phyloP scores from a whole-genome alignment of 2,888 invertebrate genomes.

The Unio pictorum region DNA sequence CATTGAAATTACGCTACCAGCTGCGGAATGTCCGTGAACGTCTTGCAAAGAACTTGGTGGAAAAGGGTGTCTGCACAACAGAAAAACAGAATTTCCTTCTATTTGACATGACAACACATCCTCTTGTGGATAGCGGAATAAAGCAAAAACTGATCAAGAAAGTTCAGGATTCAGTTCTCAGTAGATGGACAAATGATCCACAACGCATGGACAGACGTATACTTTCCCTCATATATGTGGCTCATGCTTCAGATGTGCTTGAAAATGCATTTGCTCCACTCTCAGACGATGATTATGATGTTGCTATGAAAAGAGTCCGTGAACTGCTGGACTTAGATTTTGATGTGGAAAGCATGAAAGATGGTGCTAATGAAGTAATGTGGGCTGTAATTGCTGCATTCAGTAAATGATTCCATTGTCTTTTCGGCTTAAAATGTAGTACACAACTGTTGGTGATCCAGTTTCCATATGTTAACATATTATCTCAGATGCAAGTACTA shows the following conservation, averaged over 20 bases:
- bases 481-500: no score
- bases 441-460: no score
- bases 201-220: conserved; percentile 97
- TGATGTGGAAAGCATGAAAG: conserved; percentile 93
- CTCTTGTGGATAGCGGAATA: conserved; percentile 93
- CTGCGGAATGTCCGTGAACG: conserved; percentile 98
- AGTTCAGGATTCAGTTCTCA: conserved; percentile 96
- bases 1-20: conserved; percentile 97
- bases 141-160: conserved; percentile 95
- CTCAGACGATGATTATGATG: conserved; percentile 94
- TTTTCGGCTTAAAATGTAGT: no score
- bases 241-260: conserved; percentile 98
- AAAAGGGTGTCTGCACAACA: conserved; percentile 98
- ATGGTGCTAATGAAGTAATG: conserved; percentile 82
- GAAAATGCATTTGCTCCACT: conserved; percentile 99
- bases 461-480: no score
- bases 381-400: conserved; percentile 99
- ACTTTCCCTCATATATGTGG: conserved; percentile 92
- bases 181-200: conserved; percentile 95
- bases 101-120: conserved; percentile 99
- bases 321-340: conserved; percentile 96
- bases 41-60: conserved; percentile 98
- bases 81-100: conserved; percentile 99
- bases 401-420: conserved; percentile 81
- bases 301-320: conserved; percentile 97